A percentile compares a stretch with the other conserved stretches of the same genome.
phyloP scores from a whole-genome alignment of 2,888 invertebrate species.

The Brenthis hecate region DNA sequence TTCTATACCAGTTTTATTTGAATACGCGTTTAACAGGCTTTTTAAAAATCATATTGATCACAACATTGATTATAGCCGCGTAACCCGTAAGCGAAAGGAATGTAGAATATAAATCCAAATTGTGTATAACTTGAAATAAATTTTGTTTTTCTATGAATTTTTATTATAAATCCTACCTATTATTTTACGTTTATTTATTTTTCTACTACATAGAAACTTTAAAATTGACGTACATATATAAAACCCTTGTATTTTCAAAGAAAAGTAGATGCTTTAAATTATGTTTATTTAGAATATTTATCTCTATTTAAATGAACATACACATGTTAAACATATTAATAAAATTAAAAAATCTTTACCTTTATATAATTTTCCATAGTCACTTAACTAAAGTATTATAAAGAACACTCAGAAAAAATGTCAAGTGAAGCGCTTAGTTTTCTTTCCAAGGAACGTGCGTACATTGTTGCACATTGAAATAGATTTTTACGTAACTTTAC shows the following conservation, averaged over 20 bases:
- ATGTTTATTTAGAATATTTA: too few species aligned
- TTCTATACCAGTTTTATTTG: slow-evolving; percentile 7
- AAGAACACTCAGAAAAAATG: background rate
- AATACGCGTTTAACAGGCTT: slow-evolving; percentile 8
- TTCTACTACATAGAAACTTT: too few species aligned
- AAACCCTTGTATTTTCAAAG: too few species aligned
- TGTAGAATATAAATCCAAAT: background rate
- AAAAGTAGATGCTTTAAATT: too few species aligned
- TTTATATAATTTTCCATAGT: background rate
- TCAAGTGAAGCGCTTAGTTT: background rate
- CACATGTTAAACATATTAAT: background rate
- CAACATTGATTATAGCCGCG: background rate
- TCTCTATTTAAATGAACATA: too few species aligned
- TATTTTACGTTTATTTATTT: too few species aligned
- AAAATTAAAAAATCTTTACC: background rate
- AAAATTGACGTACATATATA: too few species aligned
- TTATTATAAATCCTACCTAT: too few species aligned
- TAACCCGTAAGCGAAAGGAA: background rate
- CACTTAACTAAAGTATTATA: background rate
- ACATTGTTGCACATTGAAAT: background rate
- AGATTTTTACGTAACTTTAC: background rate
- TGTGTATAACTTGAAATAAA: background rate
- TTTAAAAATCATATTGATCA: slow-evolving; percentile 5
- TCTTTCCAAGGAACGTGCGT: background rate
- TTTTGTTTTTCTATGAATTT: too few species aligned